Conservation (phyloP, 2,888 invertebrate species). For the Netelia fuscicornis region DNA sequence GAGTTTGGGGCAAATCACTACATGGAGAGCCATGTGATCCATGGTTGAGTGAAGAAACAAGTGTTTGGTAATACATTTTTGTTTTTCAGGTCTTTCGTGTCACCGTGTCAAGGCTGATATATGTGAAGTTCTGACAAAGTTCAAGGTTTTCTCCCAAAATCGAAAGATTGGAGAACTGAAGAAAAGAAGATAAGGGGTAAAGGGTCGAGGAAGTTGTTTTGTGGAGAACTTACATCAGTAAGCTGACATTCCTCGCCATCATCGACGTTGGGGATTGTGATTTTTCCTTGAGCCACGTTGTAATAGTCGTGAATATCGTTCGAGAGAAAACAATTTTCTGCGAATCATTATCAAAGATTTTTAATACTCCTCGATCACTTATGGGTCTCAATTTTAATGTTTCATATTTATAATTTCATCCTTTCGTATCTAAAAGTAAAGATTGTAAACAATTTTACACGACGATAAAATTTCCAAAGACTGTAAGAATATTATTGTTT, state of each 20-base stretch:
- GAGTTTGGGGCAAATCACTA: constrained; percentile 28
- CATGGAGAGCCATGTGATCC: constrained; percentile 17
- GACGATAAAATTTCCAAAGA: background rate
- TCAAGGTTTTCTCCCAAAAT: background rate
- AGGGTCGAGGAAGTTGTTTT: constrained; percentile 8
- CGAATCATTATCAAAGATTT: constrained; percentile 74
- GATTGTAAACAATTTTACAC: background rate
- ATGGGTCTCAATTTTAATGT: background rate
- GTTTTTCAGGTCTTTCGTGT: constrained; percentile 14
- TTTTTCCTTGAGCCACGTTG: constrained; percentile 98
- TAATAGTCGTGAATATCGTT: constrained; percentile 97
- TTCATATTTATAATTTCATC: constrained; percentile 3
- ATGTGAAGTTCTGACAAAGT: constrained; percentile 1
- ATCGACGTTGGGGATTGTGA: constrained; percentile 97
- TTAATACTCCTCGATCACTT: background rate
- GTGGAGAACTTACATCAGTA: constrained; percentile 93
- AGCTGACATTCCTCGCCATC: constrained; percentile 96
- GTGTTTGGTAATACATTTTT: constrained; percentile 8
- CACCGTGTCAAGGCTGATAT: background rate
- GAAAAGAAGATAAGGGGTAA: constrained; percentile 40
- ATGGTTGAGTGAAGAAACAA: constrained; percentile 1
- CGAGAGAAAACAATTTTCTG: constrained; percentile 93
- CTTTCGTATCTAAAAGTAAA: background rate
- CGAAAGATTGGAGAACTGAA: constrained; percentile 24
- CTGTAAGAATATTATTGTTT: background rate